Conservation (phyloP, 2,113 vertebrate species). For the Ovis aries region DNA sequence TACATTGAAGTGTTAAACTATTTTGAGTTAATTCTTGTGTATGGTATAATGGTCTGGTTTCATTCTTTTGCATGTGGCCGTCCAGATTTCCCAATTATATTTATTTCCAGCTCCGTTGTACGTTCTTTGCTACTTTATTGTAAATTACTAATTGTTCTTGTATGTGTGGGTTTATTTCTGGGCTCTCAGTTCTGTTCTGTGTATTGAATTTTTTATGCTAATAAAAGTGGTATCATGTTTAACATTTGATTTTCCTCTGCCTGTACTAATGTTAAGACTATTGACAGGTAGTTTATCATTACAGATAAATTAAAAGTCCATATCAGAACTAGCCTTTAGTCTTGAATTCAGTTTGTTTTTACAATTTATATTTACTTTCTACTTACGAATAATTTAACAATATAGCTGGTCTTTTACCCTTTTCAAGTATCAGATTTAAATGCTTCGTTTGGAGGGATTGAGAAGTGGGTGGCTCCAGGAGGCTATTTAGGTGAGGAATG, state of each 20-base stretch:
- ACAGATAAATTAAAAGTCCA: background rate
- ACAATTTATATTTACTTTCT: background rate
- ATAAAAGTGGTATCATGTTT: background rate
- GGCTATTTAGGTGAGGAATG: background rate
- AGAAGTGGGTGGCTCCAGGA: background rate
- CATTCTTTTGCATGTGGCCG: background rate
- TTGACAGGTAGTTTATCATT: background rate
- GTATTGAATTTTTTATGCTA: background rate
- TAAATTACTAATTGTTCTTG: background rate
- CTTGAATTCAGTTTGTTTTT: background rate
- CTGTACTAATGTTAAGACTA: background rate
- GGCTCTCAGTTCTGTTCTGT: background rate
- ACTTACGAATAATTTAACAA: background rate
- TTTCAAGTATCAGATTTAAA: background rate
- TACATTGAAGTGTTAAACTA: background rate
- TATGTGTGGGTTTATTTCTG: background rate
- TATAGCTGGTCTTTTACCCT: background rate
- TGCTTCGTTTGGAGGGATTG: background rate
- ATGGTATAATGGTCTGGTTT: background rate
- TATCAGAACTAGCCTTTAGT: background rate
- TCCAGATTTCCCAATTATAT: background rate
- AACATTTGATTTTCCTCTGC: background rate
- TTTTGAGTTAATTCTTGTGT: background rate
- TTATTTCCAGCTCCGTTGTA: background rate
- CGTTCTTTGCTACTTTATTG: background rate